A percentile compares a stretch with the other conserved stretches of the same genome.
Conservation (phyloP, 2,888 invertebrate genomes). For the Aethes cnicana region DNA sequence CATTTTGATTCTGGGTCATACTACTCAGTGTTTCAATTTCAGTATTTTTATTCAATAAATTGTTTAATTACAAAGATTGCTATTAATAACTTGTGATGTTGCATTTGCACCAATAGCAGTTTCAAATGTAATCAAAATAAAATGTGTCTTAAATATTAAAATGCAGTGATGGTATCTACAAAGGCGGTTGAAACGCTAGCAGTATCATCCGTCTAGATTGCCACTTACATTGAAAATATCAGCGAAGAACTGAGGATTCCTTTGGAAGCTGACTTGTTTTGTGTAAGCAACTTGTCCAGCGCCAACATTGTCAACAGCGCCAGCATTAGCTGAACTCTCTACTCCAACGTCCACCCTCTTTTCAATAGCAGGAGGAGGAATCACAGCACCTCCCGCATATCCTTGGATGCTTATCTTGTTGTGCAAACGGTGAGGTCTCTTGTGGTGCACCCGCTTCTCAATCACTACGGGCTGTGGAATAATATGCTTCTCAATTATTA, state of each 20-base stretch:
- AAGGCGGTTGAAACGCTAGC: too few species aligned
- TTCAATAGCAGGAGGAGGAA: constrained; percentile 45
- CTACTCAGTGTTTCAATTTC: too few species aligned
- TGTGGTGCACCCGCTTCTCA: constrained; percentile 20
- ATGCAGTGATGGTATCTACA: too few species aligned
- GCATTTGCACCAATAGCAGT: too few species aligned
- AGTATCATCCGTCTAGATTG: too few species aligned
- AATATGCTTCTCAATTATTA: constrained; percentile 56
- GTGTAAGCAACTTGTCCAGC: constrained; percentile 50
- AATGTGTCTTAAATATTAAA: too few species aligned
- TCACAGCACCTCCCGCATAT: constrained; percentile 50
- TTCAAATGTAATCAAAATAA: too few species aligned
- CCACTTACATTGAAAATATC: constrained; percentile 86
- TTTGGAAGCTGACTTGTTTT: constrained; percentile 55
- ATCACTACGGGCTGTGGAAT: constrained; percentile 44
- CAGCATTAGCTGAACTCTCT: constrained; percentile 45
- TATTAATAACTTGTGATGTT: too few species aligned
- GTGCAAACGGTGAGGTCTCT: constrained; percentile 59
- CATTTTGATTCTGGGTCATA: neutral
- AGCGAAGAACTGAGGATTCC: constrained; percentile 76
- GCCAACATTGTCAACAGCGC: constrained; percentile 38
- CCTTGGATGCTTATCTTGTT: constrained; percentile 63
- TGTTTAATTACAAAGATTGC: too few species aligned
- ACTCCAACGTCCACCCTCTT: constrained; percentile 62
- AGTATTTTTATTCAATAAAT: too few species aligned